These are phyloP conservation scores for Tympanuchus pallidicinctus DNA, from an alignment of 2,113 vertebrate genomes.

Conservation along the genomic window DNA sequence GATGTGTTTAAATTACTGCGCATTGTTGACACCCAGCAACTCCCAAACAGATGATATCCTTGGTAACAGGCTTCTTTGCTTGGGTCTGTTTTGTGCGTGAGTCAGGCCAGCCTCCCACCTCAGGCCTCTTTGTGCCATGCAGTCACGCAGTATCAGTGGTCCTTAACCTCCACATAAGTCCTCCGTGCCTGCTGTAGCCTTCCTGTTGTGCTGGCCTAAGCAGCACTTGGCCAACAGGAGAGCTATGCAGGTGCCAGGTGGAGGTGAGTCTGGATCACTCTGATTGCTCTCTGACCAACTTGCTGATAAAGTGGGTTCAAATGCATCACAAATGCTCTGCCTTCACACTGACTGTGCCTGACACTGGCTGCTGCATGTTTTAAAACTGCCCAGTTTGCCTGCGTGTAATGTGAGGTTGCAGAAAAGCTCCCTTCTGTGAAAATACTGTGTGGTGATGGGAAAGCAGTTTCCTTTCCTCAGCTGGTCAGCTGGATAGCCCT, in stretches of 20 bases:
- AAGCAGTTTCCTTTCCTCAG: background rate
- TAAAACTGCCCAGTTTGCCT: background rate
- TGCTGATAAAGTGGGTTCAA: background rate
- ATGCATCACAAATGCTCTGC: background rate
- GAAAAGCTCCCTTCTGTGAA: background rate
- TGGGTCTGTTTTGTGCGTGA: background rate
- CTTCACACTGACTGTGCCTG: background rate
- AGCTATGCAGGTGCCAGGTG: background rate
- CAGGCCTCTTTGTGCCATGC: background rate
- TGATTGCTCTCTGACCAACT: background rate
- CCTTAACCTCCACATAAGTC: background rate
- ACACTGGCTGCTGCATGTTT: background rate
- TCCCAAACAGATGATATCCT: background rate
- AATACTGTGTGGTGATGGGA: background rate
- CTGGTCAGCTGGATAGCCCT: background rate
- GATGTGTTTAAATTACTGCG: background rate
- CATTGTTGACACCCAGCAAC: background rate
- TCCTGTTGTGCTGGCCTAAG: background rate
- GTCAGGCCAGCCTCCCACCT: background rate
- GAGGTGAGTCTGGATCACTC: background rate
- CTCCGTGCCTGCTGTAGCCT: background rate
- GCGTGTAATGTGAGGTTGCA: background rate
- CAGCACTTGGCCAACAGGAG: background rate
- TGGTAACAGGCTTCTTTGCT: background rate
- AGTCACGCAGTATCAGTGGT: background rate